Base-by-base conservation (phyloP, 30 jellyfish, hydroid and myxozoan species). In the Cassiopea andromeda region DNA sequence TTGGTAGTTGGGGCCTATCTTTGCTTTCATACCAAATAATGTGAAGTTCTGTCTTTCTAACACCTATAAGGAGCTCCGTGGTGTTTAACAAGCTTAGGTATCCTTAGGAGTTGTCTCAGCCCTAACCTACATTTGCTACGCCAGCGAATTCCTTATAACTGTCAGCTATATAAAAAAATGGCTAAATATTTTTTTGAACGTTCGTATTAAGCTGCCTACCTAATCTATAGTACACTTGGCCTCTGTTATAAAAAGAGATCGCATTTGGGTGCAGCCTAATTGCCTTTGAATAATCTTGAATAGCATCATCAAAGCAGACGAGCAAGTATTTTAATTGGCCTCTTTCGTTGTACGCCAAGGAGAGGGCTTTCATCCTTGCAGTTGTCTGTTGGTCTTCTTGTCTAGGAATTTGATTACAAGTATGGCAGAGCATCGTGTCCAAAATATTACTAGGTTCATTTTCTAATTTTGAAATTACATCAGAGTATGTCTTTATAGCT, bases 231-330 rank as follows among this genome's bases (percentile, higher is more conserved):
- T 81, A 68, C 17, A 81, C 61, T 19, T 66, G 80, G 15, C 82
- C 90, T 81, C 90, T 61, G 50, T 81, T 81, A 77, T 81, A 81
- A 44, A 59, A 61, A 17, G 90, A 68, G 7, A 81, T 46, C n/a
- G 90, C 64, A 1, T 60, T 59, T 3, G 19, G 73, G 19, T n/a
- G n/a, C 19, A 81, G 38, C 1, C 13, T 44, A 66, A 81, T 58
- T 10, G 90, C 80, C 18, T n/a, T 60, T 47, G 90, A 17, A 15
- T 81, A 81, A n/a, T 81, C 90, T 59, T 59, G 13, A 16, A 81
- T 13, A 16, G 90, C 90, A 1, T 58, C 90, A 61, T 60, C 90
- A 61, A 81, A 81, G 54, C 61, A 17, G 10, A 81, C 90, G 19
- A 8, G 83, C 5, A 61, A 46, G 18, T 81, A 81, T 43, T 59